Base-by-base conservation (phyloP, 1,140 invertebrate species). In the Ceratina calcarata region DNA sequence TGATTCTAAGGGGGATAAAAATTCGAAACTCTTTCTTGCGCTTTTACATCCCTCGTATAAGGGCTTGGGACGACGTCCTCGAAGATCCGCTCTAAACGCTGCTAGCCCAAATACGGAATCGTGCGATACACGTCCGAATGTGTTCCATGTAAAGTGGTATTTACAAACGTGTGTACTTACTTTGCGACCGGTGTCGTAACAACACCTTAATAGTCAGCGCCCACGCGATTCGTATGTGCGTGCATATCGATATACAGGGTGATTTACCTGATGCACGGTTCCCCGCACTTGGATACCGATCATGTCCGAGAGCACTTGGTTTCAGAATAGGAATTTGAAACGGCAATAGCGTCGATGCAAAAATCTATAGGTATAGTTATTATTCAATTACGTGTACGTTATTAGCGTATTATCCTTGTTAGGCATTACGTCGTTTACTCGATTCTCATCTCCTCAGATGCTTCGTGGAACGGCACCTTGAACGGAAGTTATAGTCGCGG, bases 131-230 rank as follows among this genome's bases (percentile, higher is more conserved):
- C 62, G 78, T 79, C 24, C 16, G 20, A 79, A 74, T 74, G 62
- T 68, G 78, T 57, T 71, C 55, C 68, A 57, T 77, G 74, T 77
- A 83, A 76, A 77, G 32, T 61, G 72, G 57, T 76, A 80, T 81
- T 76, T 81, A 71, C 66, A 58, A 70, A 60, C 76, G 71, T 57
- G 75, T 80, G 58, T 74, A 71, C 57, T 53, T 74, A 71, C 57
- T 58, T 58, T 24, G 67, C 16, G 75, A 67, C 67, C 60, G 81
- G 72, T 86, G 83, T 86, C 84, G 85, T 86, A 86, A 86, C 73
- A 62, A 77, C 85, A 83, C 81, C 81, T 77, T 83, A 83, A 82
- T 61, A 73, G 81, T 85, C 77, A 60, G 73, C 81, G 81, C 83
- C 85, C 78, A 86, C 83, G 83, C 81, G 66, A 66, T 37, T 45